phyloP scores from a whole-genome alignment of 2,888 invertebrate genomes.

The Lapara coniferarum region DNA sequence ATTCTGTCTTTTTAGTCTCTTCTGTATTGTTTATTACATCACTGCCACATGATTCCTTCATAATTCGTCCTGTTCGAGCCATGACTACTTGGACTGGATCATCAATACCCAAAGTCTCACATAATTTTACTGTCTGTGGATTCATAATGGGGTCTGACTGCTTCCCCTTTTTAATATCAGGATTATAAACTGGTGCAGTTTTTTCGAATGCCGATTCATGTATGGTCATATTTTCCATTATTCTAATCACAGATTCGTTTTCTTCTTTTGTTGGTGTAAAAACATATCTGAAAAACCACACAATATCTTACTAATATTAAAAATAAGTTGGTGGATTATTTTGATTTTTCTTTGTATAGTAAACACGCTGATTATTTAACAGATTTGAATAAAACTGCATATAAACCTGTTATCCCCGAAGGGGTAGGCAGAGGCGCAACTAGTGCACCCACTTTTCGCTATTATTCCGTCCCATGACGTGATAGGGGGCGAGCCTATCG shows the following conservation, averaged over 20 bases:
- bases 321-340: not conserved
- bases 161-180: constrained; percentile 57
- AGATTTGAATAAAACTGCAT: too few relatives aligned
- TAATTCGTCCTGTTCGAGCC: constrained; percentile 74
- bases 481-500: too few relatives aligned
- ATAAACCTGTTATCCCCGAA: too few relatives aligned
- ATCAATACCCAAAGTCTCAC: constrained; percentile 88
- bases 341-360: too few relatives aligned
- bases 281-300: constrained; percentile 81
- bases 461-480: too few relatives aligned
- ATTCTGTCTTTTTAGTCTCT: not conserved
- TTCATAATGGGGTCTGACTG: constrained; percentile 84
- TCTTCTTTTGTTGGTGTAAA: constrained; percentile 91
- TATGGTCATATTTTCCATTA: constrained; percentile 87
- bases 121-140: constrained; percentile 87
- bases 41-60: constrained; percentile 49
- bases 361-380: too few relatives aligned
- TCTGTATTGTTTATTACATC: not conserved
- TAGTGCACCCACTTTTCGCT: too few relatives aligned
- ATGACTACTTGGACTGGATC: constrained; percentile 90
- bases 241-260: constrained; percentile 83
- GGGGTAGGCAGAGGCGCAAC: too few relatives aligned
- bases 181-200: constrained; percentile 87
- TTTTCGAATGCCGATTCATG: constrained; percentile 89
- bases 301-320: constrained; percentile 5